These are phyloP conservation scores for Cheumatopsyche charites DNA, from an alignment of 1,140 invertebrate species.

Conservation along the genomic window DNA sequence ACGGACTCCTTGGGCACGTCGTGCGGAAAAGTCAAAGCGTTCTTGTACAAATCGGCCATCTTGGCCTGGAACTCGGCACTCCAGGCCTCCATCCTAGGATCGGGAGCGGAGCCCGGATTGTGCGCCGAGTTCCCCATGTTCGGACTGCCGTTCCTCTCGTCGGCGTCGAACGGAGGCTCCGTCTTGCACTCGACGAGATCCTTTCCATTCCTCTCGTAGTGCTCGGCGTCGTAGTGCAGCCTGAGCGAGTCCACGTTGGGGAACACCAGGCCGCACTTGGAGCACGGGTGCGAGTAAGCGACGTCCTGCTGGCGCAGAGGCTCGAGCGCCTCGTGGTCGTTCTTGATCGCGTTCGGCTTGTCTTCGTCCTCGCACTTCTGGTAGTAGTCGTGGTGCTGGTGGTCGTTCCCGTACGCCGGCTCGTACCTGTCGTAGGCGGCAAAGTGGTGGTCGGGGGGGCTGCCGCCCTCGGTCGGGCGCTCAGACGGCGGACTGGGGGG, in stretches of 20 bases:
- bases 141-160: constrained; percentile 39
- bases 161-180: constrained; percentile 45
- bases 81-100: constrained; percentile 45
- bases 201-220: constrained; percentile 44
- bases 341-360: background rate
- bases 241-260: constrained; percentile 34
- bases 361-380: background rate
- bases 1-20: constrained; percentile 53
- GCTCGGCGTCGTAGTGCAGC: constrained; percentile 43
- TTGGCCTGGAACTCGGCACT: constrained; percentile 57
- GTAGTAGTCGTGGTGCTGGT: background rate
- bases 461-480: constrained; percentile 13
- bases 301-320: constrained; percentile 8
- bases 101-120: constrained; percentile 17
- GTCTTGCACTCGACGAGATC: constrained; percentile 41
- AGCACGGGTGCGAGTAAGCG: constrained; percentile 31
- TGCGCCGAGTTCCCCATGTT: constrained; percentile 26
- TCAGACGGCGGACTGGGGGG: constrained; percentile 15
- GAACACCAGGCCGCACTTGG: constrained; percentile 41
- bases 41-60: constrained; percentile 62
- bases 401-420: background rate
- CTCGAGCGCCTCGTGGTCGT: background rate
- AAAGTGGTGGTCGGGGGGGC: background rate
- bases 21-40: constrained; percentile 57
- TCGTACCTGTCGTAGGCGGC: constrained; percentile 6